Evolutionary conservation across 2,797 vertebrate species (phyloP).

Genomic region (Apogon hyalosoma): DNA sequence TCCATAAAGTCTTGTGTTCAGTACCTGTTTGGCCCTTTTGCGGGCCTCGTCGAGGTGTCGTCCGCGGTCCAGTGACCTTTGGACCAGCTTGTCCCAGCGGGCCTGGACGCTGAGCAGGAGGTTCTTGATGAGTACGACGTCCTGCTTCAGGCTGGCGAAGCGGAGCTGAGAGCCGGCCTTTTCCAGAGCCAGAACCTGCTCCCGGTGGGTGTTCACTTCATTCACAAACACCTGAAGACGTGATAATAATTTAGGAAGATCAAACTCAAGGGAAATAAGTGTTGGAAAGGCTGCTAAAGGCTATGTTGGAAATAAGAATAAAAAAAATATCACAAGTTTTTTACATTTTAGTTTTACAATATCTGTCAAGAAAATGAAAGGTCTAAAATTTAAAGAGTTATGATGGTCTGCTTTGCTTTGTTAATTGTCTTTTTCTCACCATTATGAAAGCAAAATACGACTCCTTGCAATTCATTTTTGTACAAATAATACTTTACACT

Average conservation of each 20-base stretch:
- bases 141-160: constrained; percentile 97
- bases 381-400: too few relatives aligned
- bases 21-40: constrained; percentile 97
- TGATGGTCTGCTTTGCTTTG: too few relatives aligned
- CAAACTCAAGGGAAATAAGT: too few relatives aligned
- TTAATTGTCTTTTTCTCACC: too few relatives aligned
- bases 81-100: constrained; percentile 98
- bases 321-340: too few relatives aligned
- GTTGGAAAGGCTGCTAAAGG: too few relatives aligned
- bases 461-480: too few relatives aligned
- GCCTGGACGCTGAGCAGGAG: constrained; percentile 97
- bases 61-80: constrained; percentile 95
- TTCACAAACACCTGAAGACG: constrained; percentile 93
- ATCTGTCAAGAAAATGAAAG: too few relatives aligned
- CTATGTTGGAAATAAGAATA: too few relatives aligned
- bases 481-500: too few relatives aligned
- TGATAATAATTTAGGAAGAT: neutral
- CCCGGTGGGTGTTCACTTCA: constrained; percentile 96
- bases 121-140: constrained; percentile 98
- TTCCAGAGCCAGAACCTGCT: constrained; percentile 95
- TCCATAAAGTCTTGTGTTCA: neutral
- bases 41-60: constrained; percentile 95
- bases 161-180: constrained; percentile 96
- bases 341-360: too few relatives aligned
- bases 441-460: too few relatives aligned